phyloP scores from a whole-genome alignment of 2,113 vertebrate species.

The Atherinomorus stipes region DNA sequence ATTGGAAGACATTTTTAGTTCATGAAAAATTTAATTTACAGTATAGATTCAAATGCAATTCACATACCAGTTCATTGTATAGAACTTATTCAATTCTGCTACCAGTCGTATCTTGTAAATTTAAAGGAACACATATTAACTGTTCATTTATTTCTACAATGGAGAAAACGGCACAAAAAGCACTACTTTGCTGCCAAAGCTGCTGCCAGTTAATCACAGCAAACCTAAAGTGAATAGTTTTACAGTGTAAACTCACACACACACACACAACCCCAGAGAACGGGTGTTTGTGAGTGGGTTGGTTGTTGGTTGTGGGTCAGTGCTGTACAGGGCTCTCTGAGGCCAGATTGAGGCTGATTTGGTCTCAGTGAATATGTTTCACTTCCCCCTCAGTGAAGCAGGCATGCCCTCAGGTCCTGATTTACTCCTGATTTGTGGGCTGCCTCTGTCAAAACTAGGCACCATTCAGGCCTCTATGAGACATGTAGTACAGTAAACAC shows the following conservation, averaged over 20 bases:
- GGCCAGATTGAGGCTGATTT: conserved; percentile 76
- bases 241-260: neutral
- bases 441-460: conserved; percentile 77
- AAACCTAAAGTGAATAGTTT: neutral
- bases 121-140: neutral
- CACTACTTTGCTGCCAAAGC: neutral
- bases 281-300: conserved; percentile 49
- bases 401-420: conserved; percentile 78
- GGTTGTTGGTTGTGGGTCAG: conserved; percentile 61
- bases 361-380: conserved; percentile 81
- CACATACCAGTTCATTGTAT: neutral
- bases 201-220: neutral
- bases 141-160: neutral
- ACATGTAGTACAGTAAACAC: conserved; percentile 43
- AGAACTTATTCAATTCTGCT: neutral
- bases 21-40: too few species aligned
- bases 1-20: neutral
- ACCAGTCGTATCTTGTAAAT: neutral
- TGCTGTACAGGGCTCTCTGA: conserved; percentile 54
- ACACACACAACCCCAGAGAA: conserved; percentile 25
- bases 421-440: conserved; percentile 79
- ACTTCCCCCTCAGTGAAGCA: conserved; percentile 78
- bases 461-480: conserved; percentile 63
- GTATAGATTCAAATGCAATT: too few species aligned
- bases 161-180: too few species aligned